Percentiles rank a stretch among this genome's conserved stretches.
phyloP scores from a whole-genome alignment of 2,888 invertebrate species.

The Netelia virgata region DNA sequence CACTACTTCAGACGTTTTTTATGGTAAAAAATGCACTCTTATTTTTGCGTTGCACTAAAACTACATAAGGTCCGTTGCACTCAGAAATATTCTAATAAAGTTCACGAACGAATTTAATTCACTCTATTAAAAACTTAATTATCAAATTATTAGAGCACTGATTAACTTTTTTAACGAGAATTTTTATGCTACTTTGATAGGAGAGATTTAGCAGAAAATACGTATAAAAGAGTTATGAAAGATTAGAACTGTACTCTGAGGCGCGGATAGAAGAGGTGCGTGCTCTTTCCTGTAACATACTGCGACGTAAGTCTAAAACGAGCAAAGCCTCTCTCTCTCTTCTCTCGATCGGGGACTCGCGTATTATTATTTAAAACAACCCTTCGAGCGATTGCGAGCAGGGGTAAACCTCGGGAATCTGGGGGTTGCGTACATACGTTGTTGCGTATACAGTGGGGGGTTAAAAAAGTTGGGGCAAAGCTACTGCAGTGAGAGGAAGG shows the following conservation, averaged over 20 bases:
- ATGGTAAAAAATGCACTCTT: no score
- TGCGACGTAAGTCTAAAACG: slow-evolving; percentile 67
- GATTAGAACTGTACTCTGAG: background rate
- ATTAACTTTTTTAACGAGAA: no score
- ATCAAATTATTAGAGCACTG: background rate
- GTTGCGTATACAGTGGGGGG: slow-evolving; percentile 62
- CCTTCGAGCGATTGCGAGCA: slow-evolving; percentile 78
- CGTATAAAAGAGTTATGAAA: slow-evolving; percentile 8
- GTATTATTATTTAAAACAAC: slow-evolving; percentile 84
- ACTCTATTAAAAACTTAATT: background rate
- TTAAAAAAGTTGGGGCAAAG: slow-evolving; percentile 72
- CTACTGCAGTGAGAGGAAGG: slow-evolving; percentile 72
- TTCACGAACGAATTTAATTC: background rate
- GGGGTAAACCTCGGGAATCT: slow-evolving; percentile 71
- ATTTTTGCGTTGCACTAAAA: background rate
- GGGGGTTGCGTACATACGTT: slow-evolving; percentile 61
- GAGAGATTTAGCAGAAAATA: slow-evolving; percentile 31
- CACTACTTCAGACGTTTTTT: background rate
- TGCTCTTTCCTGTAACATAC: slow-evolving; percentile 70
- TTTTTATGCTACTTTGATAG: background rate
- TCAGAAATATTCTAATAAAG: background rate
- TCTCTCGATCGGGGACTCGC: slow-evolving; percentile 70
- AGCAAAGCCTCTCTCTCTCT: slow-evolving; percentile 58
- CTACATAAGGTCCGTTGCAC: background rate
- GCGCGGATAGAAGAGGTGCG: slow-evolving; percentile 63